These are phyloP conservation scores for Pegoplata infirma DNA, from an alignment of 2,888 invertebrate genomes.

Conservation along the genomic window DNA sequence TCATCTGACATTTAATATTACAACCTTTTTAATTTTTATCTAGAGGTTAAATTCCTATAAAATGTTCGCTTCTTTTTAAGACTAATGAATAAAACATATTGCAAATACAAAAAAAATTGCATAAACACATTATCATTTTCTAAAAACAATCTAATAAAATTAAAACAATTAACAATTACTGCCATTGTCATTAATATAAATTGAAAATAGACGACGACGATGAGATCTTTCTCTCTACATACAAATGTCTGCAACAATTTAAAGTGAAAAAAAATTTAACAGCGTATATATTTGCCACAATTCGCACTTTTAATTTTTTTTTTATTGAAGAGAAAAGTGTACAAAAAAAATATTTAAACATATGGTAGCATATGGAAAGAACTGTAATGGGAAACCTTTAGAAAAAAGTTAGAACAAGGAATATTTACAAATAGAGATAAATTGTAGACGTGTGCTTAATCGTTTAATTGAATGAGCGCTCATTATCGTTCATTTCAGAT, in stretches of 20 bases:
- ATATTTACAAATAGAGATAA: too few species aligned
- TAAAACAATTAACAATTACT: slow-evolving; percentile 49
- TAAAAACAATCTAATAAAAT: slow-evolving; percentile 28
- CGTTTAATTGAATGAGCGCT: too few species aligned
- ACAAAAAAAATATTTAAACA: slow-evolving; percentile 1
- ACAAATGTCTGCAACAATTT: slow-evolving; percentile 3
- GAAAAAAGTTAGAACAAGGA: background rate
- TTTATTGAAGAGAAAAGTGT: slow-evolving; percentile 3
- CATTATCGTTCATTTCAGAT: too few species aligned
- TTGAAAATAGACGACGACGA: slow-evolving; percentile 14
- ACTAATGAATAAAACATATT: background rate
- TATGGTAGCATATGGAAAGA: background rate
- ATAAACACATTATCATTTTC: background rate
- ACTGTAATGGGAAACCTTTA: background rate
- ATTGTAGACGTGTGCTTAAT: too few species aligned
- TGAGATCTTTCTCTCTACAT: slow-evolving; percentile 1
- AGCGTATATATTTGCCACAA: slow-evolving; percentile 11
- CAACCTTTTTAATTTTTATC: background rate
- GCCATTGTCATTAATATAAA: slow-evolving; percentile 39
- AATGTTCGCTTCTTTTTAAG: background rate
- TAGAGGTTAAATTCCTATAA: background rate
- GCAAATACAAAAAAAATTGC: too few species aligned
- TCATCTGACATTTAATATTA: background rate
- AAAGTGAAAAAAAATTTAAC: slow-evolving; percentile 14
- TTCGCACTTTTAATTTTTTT: slow-evolving; percentile 32